phyloP scores from a whole-genome alignment of 2,888 invertebrate genomes.

The Deilephila porcellus region DNA sequence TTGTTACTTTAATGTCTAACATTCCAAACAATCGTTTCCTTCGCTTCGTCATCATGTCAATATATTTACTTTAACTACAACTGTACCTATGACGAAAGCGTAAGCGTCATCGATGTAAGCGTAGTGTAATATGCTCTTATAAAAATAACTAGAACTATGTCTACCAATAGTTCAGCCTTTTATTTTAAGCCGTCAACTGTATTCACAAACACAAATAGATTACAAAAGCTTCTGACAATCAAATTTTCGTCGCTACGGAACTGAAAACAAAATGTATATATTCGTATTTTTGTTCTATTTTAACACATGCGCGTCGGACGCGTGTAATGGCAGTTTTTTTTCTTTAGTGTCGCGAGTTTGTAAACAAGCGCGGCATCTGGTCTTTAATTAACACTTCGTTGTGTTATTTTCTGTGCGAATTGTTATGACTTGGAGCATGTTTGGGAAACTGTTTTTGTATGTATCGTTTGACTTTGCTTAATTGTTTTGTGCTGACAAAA shows the following conservation, averaged over 20 bases:
- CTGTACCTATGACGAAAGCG: no score
- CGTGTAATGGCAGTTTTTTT: conserved; percentile 21
- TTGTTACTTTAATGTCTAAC: no score
- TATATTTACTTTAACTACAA: no score
- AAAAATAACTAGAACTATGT: no score
- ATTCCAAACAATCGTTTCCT: no score
- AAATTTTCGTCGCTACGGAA: not conserved
- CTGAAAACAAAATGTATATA: not conserved
- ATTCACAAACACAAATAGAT: not conserved
- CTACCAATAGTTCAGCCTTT: no score
- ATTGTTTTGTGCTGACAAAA: no score
- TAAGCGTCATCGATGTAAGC: no score
- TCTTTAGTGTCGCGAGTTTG: conserved; percentile 4
- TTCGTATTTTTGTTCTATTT: conserved; percentile 10
- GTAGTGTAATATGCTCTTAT: no score
- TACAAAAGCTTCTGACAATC: not conserved
- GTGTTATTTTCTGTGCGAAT: conserved; percentile 1
- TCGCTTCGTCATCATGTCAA: no score
- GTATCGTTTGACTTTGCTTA: no score
- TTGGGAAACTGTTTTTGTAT: not conserved
- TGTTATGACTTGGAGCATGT: not conserved
- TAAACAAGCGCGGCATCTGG: conserved; percentile 12
- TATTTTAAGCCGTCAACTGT: not conserved
- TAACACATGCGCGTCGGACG: conserved; percentile 4
- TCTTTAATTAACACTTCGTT: conserved; percentile 1